These are phyloP conservation scores for Linhomoeus sp. DNA, from an alignment of 2,888 invertebrate species.

Conservation along the genomic window DNA sequence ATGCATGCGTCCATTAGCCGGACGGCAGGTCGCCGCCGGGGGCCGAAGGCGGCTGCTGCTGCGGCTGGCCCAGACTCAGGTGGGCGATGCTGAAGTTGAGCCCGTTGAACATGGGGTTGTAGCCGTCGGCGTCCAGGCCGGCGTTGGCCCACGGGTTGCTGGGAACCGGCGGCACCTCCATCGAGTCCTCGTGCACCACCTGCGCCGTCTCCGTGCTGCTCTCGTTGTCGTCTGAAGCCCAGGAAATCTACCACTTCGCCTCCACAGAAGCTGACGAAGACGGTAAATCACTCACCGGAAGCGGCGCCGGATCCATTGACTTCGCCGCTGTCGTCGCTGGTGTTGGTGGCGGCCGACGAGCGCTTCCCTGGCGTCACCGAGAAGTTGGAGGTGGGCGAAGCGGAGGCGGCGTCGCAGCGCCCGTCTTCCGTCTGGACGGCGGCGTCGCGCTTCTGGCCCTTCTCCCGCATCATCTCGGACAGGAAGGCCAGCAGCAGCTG, in stretches of 20 bases:
- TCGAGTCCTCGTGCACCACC: background rate
- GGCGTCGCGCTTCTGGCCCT: background rate
- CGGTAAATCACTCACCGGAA: too few relatives aligned
- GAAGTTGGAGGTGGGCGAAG: background rate
- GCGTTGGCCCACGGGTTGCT: background rate
- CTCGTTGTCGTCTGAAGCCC: too few relatives aligned
- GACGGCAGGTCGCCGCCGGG: too few relatives aligned
- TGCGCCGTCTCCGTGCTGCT: too few relatives aligned
- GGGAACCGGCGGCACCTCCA: background rate
- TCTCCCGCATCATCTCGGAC: background rate
- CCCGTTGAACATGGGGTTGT: background rate
- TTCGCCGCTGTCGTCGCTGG: background rate
- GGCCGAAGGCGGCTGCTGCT: too few relatives aligned
- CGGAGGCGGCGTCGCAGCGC: background rate
- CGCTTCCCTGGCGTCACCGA: background rate
- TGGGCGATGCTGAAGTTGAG: background rate
- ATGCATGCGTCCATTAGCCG: too few relatives aligned
- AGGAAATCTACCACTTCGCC: too few relatives aligned
- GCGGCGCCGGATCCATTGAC: too few relatives aligned
- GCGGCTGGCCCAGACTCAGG: background rate
- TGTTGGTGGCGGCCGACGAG: background rate
- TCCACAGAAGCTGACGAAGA: too few relatives aligned
- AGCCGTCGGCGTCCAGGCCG: background rate
- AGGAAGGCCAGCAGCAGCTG: too few relatives aligned
- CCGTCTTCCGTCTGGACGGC: background rate